Evolutionary conservation across 2,113 vertebrate species (phyloP).

Genomic region (Aythya baeri): DNA sequence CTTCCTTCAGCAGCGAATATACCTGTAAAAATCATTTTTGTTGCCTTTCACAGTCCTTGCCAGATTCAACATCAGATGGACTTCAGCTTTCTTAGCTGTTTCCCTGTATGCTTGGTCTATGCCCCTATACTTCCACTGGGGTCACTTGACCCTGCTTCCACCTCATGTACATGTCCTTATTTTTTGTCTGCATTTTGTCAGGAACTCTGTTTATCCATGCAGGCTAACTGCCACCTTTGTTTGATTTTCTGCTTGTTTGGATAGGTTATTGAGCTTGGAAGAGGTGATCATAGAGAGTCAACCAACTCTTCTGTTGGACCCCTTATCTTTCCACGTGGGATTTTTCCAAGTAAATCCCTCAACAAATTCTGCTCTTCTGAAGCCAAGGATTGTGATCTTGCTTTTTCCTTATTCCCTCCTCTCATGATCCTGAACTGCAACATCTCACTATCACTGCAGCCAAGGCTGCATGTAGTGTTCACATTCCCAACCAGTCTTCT

Average conservation of each 20-base stretch:
- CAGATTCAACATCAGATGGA: background rate
- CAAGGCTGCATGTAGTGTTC: background rate
- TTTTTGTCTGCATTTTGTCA: background rate
- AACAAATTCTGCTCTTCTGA: background rate
- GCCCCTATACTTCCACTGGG: background rate
- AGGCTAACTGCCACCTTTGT: background rate
- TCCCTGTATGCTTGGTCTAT: background rate
- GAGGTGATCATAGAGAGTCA: background rate
- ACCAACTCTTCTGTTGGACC: background rate
- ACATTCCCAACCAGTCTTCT: background rate
- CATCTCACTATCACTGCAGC: background rate
- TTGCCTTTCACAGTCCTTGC: background rate
- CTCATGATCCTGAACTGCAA: background rate
- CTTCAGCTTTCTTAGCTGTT: background rate
- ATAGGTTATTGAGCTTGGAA: background rate
- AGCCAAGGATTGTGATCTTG: background rate
- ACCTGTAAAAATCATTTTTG: background rate
- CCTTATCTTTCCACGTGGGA: background rate
- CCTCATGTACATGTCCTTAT: background rate
- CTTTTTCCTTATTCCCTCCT: background rate
- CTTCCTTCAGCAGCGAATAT: background rate
- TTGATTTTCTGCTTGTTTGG: background rate
- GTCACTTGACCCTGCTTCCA: background rate
- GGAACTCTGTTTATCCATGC: background rate
- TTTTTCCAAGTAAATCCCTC: background rate